Conservation (phyloP, 2,113 vertebrate genomes). For the Arothron firmamentum region DNA sequence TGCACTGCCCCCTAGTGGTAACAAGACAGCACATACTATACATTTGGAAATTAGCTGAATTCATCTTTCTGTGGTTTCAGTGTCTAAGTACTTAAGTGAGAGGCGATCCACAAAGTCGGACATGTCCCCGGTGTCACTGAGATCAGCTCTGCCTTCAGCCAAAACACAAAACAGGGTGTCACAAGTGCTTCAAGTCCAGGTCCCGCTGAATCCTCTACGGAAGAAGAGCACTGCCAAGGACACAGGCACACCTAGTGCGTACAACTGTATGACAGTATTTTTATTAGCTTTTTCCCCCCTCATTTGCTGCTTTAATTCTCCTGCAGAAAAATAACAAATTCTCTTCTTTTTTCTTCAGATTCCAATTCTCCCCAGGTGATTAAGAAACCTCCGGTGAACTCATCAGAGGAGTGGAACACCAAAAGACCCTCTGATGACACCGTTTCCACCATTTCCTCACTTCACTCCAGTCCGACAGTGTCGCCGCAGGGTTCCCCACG, state of each 20-base stretch:
- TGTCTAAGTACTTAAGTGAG: slow-evolving; percentile 91
- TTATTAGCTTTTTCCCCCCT: background rate
- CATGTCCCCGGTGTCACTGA: slow-evolving; percentile 88
- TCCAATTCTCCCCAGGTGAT: slow-evolving; percentile 79
- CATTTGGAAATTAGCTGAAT: background rate
- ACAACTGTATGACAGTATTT: background rate
- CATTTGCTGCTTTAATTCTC: background rate
- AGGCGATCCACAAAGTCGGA: slow-evolving; percentile 84
- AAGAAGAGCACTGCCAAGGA: slow-evolving; percentile 89
- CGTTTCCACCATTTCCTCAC: slow-evolving; percentile 81
- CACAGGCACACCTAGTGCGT: slow-evolving; percentile 78
- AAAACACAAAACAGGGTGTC: slow-evolving; percentile 89
- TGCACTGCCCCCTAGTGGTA: too few species aligned
- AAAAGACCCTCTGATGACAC: slow-evolving; percentile 85
- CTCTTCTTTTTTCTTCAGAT: slow-evolving; percentile 58
- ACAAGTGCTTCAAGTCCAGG: slow-evolving; percentile 90
- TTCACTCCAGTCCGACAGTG: slow-evolving; percentile 87
- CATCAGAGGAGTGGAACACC: slow-evolving; percentile 78
- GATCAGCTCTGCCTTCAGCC: slow-evolving; percentile 76
- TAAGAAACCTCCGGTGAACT: slow-evolving; percentile 77
- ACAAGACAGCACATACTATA: too few species aligned
- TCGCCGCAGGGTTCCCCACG: slow-evolving; percentile 90
- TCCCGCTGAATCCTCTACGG: slow-evolving; percentile 86
- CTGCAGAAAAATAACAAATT: background rate
- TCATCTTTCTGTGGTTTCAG: slow-evolving; percentile 56